phyloP scores from a whole-genome alignment of 2,888 invertebrate genomes.

The Spisula solida region DNA sequence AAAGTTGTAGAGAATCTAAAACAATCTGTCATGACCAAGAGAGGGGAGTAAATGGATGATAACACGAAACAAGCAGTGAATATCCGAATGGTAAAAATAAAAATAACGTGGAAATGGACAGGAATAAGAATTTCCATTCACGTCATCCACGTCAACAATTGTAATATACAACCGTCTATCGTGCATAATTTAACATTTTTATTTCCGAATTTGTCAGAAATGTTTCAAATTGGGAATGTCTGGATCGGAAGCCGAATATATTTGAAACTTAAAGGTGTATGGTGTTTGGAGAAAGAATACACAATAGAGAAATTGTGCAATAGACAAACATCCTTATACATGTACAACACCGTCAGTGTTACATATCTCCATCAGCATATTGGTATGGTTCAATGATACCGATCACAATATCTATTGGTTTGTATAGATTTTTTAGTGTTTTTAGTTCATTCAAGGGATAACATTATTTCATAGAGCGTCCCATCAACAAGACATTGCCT shows the following conservation, averaged over 20 bases:
- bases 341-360: no score
- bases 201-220: constrained; percentile 11
- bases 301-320: no score
- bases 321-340: no score
- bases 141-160: background rate
- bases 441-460: no score
- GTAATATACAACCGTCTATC: background rate
- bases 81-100: background rate
- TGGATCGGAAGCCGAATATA: background rate
- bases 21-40: background rate
- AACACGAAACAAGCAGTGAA: background rate
- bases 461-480: no score
- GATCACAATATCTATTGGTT: no score
- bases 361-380: no score
- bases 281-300: no score
- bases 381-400: no score
- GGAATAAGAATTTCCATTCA: background rate
- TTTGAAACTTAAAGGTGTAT: background rate
- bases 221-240: background rate
- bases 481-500: no score
- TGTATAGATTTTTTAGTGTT: no score
- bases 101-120: background rate
- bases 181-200: background rate
- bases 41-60: background rate
- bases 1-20: constrained; percentile 9